Conservation (phyloP, 2,113 vertebrate species). For the Rhinogobius similis region DNA sequence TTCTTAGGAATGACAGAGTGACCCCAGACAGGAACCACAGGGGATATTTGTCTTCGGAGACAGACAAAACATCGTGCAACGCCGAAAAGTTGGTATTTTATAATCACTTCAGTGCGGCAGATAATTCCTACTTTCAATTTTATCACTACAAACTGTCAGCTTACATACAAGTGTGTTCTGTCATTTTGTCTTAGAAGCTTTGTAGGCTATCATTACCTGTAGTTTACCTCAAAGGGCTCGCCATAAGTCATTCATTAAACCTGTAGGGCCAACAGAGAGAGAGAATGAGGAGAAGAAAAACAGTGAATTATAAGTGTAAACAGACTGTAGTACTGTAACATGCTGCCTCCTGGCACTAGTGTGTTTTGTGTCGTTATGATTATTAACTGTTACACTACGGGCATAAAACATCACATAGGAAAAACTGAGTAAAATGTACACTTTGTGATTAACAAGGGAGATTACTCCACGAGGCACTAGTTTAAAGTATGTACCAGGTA, state of each 20-base stretch:
- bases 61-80: conserved; percentile 60
- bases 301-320: background rate
- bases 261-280: conserved; percentile 19
- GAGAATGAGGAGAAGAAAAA: conserved; percentile 3
- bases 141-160: conserved; percentile 33
- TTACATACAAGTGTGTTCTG: conserved; percentile 43
- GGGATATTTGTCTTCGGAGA: conserved; percentile 47
- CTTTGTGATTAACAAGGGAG: background rate
- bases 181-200: conserved; percentile 16
- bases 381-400: background rate
- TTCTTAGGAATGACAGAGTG: conserved; percentile 56
- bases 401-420: conserved; percentile 6
- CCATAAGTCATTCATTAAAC: conserved; percentile 51
- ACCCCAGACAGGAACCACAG: conserved; percentile 63
- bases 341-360: background rate
- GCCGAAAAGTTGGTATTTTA: conserved; percentile 32
- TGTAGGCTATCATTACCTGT: conserved; percentile 51
- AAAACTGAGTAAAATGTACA: background rate
- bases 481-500: background rate
- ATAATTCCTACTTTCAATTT: conserved; percentile 44
- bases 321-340: background rate
- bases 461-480: too few relatives aligned
- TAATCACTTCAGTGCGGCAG: conserved; percentile 29
- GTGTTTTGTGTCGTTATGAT: conserved; percentile 5
- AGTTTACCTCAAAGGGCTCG: conserved; percentile 22